These are phyloP conservation scores for Varecia variegata DNA, from an alignment of 2,797 vertebrate genomes.

Conservation along the genomic window DNA sequence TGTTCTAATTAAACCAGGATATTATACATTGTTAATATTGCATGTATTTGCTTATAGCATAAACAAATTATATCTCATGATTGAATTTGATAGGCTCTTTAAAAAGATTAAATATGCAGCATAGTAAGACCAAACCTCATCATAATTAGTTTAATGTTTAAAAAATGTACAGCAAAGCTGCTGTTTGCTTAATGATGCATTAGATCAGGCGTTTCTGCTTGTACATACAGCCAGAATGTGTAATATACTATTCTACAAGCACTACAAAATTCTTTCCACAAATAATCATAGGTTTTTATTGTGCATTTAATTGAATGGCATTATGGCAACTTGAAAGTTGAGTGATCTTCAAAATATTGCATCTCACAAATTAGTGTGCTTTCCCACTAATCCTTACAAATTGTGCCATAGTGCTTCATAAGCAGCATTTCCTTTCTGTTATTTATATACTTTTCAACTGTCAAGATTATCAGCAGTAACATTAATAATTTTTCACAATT, in stretches of 20 bases:
- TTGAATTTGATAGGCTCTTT: slow-evolving; percentile 76
- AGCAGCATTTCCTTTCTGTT: slow-evolving; percentile 61
- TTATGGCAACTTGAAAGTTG: slow-evolving; percentile 48
- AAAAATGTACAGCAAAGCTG: slow-evolving; percentile 76
- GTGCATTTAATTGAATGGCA: slow-evolving; percentile 53
- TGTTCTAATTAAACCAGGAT: slow-evolving; percentile 72
- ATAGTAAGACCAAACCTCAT: slow-evolving; percentile 60
- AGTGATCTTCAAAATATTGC: slow-evolving; percentile 78
- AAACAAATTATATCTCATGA: slow-evolving; percentile 74
- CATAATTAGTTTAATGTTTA: slow-evolving; percentile 81
- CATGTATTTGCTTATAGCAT: slow-evolving; percentile 65
- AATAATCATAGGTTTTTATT: slow-evolving; percentile 76
- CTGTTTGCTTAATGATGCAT: slow-evolving; percentile 77
- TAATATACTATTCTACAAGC: slow-evolving; percentile 67
- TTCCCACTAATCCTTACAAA: slow-evolving; percentile 50
- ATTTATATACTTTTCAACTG: slow-evolving; percentile 67
- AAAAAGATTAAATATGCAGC: slow-evolving; percentile 75
- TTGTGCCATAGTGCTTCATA: neutral
- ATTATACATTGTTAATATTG: slow-evolving; percentile 73
- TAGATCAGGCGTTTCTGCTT: slow-evolving; percentile 68
- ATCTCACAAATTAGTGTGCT: slow-evolving; percentile 56
- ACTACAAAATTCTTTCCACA: slow-evolving; percentile 71
- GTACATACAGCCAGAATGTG: slow-evolving; percentile 55
- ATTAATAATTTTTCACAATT: slow-evolving; percentile 62
- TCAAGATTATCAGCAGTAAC: slow-evolving; percentile 71